phyloP scores from a whole-genome alignment of 1,140 invertebrate genomes.

The Drosophila sulfurigaster region DNA sequence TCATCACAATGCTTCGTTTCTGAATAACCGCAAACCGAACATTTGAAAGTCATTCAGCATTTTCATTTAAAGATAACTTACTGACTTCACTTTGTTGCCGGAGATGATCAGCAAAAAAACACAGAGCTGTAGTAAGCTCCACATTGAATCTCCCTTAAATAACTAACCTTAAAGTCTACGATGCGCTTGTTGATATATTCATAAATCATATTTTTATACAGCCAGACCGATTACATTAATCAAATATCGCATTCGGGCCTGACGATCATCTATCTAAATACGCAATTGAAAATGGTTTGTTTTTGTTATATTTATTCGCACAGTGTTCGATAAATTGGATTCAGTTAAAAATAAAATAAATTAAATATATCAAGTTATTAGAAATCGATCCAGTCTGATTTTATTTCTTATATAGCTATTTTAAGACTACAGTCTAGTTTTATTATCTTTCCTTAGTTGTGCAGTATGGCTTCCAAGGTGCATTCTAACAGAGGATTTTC shows the following conservation, averaged over 20 bases:
- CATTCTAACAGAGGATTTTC: constrained; percentile 42
- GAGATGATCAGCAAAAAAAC: background rate
- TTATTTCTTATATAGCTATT: background rate
- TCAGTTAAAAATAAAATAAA: background rate
- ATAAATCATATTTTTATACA: background rate
- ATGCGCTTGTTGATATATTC: background rate
- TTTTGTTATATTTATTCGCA: background rate
- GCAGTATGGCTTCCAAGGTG: constrained; percentile 46
- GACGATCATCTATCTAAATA: constrained; percentile 19
- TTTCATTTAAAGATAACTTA: constrained; percentile 21
- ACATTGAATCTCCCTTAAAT: background rate
- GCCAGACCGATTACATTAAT: constrained; percentile 1
- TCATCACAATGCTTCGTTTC: constrained; percentile 50
- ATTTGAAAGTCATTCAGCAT: too few relatives aligned
- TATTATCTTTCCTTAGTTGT: background rate
- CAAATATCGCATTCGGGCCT: background rate
- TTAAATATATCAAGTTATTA: background rate
- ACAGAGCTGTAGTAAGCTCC: background rate
- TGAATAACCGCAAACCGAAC: background rate
- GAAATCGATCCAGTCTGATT: background rate
- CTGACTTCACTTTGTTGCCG: constrained; percentile 21
- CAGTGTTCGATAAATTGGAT: background rate
- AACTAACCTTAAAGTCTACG: background rate
- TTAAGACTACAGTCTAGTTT: background rate
- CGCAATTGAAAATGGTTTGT: background rate